Evolutionary conservation across 2,797 vertebrate species (phyloP).

Genomic region (Tinamus major): DNA sequence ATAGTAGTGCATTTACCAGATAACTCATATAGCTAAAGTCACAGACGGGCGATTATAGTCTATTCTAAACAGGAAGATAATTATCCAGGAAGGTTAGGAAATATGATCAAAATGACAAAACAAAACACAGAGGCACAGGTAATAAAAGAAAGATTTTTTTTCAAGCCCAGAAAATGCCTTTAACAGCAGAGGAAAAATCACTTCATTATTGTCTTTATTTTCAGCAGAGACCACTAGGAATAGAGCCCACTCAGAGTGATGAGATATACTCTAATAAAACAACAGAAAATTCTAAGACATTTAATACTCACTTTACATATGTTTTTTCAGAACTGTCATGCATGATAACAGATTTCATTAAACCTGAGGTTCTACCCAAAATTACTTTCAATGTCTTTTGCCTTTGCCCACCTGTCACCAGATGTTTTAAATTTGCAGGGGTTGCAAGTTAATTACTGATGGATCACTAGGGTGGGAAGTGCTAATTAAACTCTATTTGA

Average conservation of each 20-base stretch:
- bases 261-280: not conserved
- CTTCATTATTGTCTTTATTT: not conserved
- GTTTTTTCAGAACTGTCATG: not conserved
- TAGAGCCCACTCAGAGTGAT: not conserved
- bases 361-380: constrained; percentile 9
- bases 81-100: not conserved
- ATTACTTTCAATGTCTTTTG: not conserved
- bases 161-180: not conserved
- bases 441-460: constrained; percentile 42
- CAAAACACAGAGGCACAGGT: not conserved
- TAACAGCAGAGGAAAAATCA: not conserved
- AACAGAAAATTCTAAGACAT: not conserved
- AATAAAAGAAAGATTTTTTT: not conserved
- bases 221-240: not conserved
- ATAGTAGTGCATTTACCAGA: not conserved
- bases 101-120: not conserved
- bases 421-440: constrained; percentile 30
- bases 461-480: not conserved
- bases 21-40: not conserved
- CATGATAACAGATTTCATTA: constrained; percentile 8
- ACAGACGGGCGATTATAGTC: not conserved
- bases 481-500: constrained; percentile 22
- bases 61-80: not conserved
- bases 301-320: not conserved
- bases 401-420: constrained; percentile 34